These are phyloP conservation scores for Sardinella longiceps DNA, from an alignment of 2,797 vertebrate genomes.

Conservation along the genomic window DNA sequence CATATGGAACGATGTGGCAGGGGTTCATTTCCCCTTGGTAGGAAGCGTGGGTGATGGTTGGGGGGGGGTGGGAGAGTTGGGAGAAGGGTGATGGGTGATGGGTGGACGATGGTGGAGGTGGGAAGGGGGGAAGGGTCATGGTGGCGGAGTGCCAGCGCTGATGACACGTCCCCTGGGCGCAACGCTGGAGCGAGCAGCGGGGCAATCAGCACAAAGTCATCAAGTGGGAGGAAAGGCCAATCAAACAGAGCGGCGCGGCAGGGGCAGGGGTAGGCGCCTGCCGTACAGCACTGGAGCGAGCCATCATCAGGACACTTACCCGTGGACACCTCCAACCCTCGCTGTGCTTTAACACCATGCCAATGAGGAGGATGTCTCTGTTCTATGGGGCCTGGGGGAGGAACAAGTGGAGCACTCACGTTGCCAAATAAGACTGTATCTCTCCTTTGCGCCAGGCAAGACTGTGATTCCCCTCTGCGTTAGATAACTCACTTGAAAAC, in stretches of 20 bases:
- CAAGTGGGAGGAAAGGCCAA: slow-evolving; percentile 34
- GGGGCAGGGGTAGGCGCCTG: neutral
- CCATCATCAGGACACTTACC: slow-evolving; percentile 1
- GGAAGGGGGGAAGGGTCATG: slow-evolving; percentile 13
- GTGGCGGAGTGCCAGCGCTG: slow-evolving; percentile 53
- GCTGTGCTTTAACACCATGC: neutral
- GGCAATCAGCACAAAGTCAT: slow-evolving; percentile 55
- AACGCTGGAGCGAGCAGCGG: slow-evolving; percentile 44
- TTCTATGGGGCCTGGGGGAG: neutral
- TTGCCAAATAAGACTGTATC: neutral
- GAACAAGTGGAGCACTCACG: neutral
- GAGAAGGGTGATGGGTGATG: no score
- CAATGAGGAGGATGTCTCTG: neutral
- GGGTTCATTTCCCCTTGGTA: neutral
- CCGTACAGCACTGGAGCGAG: neutral
- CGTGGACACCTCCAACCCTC: neutral
- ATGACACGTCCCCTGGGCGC: slow-evolving; percentile 59
- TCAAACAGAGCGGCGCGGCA: slow-evolving; percentile 3
- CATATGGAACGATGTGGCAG: slow-evolving; percentile 5
- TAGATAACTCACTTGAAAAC: slow-evolving; percentile 15
- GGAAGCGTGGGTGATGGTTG: neutral
- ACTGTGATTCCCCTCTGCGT: neutral
- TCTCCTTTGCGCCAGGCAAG: no score
- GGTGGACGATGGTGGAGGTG: neutral
- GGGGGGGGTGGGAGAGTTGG: slow-evolving; percentile 22